These are phyloP conservation scores for Garrulus glandarius DNA, from an alignment of 2,797 vertebrate genomes.

Conservation along the genomic window DNA sequence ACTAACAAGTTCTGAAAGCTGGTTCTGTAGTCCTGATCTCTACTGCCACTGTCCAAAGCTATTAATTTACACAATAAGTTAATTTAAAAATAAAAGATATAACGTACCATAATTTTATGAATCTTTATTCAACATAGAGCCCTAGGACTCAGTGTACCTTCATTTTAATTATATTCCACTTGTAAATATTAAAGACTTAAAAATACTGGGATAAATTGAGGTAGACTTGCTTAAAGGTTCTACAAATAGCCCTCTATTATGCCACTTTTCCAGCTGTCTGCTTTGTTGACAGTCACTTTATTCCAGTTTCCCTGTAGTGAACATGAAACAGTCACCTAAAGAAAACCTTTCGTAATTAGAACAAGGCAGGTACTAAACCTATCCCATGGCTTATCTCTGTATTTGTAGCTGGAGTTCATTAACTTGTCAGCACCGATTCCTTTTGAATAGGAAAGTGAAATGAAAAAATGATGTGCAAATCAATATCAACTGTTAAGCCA, in stretches of 20 bases:
- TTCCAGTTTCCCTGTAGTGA: background rate
- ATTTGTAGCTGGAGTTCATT: constrained; percentile 71
- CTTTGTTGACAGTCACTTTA: constrained; percentile 17
- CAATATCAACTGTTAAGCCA: constrained; percentile 33
- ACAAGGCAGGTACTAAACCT: constrained; percentile 49
- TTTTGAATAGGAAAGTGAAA: constrained; percentile 49
- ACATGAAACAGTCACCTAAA: constrained; percentile 14
- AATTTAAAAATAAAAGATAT: background rate
- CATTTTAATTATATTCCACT: background rate
- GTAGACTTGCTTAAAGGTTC: background rate
- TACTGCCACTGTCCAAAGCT: background rate
- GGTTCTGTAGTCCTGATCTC: background rate
- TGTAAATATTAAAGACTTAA: background rate
- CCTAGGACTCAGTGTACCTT: background rate
- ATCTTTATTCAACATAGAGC: background rate
- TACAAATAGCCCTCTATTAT: background rate
- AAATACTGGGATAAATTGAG: background rate
- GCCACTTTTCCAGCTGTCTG: background rate
- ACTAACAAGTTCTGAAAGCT: background rate
- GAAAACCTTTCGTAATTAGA: constrained; percentile 57
- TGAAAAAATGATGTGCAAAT: constrained; percentile 57
- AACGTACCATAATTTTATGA: background rate
- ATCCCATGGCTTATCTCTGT: constrained; percentile 48
- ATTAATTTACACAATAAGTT: background rate
- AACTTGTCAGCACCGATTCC: constrained; percentile 68